A percentile compares a stretch with the other conserved stretches of the same genome.
phyloP scores from a whole-genome alignment of 2,113 vertebrate species.

The Chaetodon auriga region DNA sequence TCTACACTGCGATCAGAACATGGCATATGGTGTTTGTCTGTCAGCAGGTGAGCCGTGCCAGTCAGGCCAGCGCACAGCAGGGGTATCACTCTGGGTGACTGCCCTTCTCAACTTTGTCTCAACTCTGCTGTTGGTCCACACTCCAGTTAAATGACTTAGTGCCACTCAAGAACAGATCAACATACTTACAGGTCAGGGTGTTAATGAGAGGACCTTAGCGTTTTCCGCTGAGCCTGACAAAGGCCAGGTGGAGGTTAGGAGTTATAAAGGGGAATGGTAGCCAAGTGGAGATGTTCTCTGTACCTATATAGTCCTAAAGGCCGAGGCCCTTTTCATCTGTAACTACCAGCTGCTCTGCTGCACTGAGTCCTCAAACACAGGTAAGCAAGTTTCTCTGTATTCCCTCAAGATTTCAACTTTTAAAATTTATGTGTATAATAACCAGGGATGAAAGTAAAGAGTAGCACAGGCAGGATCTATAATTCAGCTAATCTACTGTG shows the following conservation, averaged over 20 bases:
- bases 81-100: constrained; percentile 43
- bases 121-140: constrained; percentile 34
- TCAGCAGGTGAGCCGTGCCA: constrained; percentile 42
- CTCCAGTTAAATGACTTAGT: constrained; percentile 65
- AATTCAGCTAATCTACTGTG: constrained; percentile 63
- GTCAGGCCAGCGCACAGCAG: constrained; percentile 53
- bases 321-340: constrained; percentile 52
- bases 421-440: constrained; percentile 64
- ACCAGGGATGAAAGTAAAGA: constrained; percentile 71
- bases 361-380: constrained; percentile 59
- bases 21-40: constrained; percentile 75
- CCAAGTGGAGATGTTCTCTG: constrained; percentile 74
- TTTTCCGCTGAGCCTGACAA: constrained; percentile 70
- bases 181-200: constrained; percentile 63
- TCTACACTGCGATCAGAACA: constrained; percentile 50
- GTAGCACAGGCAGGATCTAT: constrained; percentile 59
- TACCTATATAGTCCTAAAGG: constrained; percentile 41
- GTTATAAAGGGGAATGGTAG: constrained; percentile 60
- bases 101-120: constrained; percentile 58
- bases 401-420: constrained; percentile 59
- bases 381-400: constrained; percentile 68
- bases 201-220: constrained; percentile 67
- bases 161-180: constrained; percentile 71
- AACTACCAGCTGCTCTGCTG: constrained; percentile 62
- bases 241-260: constrained; percentile 60